Evolutionary conservation across 2,888 invertebrate species (phyloP).

Genomic region (Cheiracanthium punctorium): DNA sequence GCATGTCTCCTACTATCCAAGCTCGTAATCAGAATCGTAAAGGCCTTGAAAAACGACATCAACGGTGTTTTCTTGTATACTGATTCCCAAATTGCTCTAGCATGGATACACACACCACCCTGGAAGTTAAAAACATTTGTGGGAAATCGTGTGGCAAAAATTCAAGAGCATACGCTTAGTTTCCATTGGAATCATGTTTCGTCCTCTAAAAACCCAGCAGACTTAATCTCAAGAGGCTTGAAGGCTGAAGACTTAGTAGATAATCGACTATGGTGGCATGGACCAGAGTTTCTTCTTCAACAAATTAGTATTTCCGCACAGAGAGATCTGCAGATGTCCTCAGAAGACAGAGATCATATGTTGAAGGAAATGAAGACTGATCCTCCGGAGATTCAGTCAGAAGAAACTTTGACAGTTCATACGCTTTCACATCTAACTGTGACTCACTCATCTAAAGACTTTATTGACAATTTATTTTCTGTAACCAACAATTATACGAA

Average conservation of each 20-base stretch:
- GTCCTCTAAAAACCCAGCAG: background rate
- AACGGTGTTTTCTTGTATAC: background rate
- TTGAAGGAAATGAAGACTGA: background rate
- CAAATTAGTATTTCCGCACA: no score
- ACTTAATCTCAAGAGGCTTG: background rate
- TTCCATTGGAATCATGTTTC: constrained; percentile 21
- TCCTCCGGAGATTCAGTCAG: no score
- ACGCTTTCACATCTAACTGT: no score
- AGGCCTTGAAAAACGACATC: background rate
- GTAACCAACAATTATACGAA: no score
- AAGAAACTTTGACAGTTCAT: no score
- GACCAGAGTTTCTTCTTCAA: no score
- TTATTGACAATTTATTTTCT: background rate
- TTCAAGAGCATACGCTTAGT: background rate
- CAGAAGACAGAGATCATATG: no score
- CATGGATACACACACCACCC: constrained; percentile 7
- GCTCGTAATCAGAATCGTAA: background rate
- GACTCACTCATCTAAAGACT: no score
- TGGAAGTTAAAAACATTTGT: constrained; percentile 18
- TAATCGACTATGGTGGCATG: background rate
- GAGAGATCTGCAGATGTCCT: no score
- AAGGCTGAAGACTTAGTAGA: background rate
- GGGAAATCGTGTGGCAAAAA: background rate
- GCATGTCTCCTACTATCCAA: constrained; percentile 48
- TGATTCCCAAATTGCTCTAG: constrained; percentile 13